Evolutionary conservation across 2,888 invertebrate genomes (phyloP), one percentile per base, ranked within the genome.

Genomic region (Scaptomyza parva): DNA sequence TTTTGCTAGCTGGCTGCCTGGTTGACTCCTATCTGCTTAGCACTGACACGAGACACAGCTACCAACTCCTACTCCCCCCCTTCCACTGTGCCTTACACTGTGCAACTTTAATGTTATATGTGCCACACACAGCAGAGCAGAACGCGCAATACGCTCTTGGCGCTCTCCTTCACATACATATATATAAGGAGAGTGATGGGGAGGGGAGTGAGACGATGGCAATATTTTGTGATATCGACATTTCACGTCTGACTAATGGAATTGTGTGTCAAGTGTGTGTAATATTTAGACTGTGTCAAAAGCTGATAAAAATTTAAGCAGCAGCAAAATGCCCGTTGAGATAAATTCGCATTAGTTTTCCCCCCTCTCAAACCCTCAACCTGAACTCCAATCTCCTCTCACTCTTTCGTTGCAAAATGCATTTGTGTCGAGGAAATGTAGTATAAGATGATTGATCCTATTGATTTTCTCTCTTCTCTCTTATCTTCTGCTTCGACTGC

Each of bases 241-340:
- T 86, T 86, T 78, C 81, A 64, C 74, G 70, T 70, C 78, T 81
- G 76, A 83, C 84, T 84, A 88, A 84, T 84, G 84, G 84, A 84
- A 88, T 84, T 84, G 86, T 84, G 88, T 84, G 88, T 84, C 84
- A 84, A 88, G 88, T 79, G 88, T 79, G 88, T 80, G 88, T 83
- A 76, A 84, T 88, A 88, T 88, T 84, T 88, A 72, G 80, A 76
- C 86, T 88, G 86, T 84, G 86, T 88, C 84, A 86, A 83, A 86
- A 84, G 88, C 86, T 84, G 84, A 88, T 88, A 75, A 86, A 88
- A 83, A 86, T 84, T 88, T 86, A 86, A 84, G 84, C 86, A 68
- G 30, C 77, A 53, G 70, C 68, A 68, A 70, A 83, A 86, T 77
- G 86, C 66, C 61, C 53, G 33, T 75, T 72, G 67, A 74, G 61